Evolutionary conservation across 2,888 invertebrate species (phyloP).

Genomic region (Dryobota labecula): DNA sequence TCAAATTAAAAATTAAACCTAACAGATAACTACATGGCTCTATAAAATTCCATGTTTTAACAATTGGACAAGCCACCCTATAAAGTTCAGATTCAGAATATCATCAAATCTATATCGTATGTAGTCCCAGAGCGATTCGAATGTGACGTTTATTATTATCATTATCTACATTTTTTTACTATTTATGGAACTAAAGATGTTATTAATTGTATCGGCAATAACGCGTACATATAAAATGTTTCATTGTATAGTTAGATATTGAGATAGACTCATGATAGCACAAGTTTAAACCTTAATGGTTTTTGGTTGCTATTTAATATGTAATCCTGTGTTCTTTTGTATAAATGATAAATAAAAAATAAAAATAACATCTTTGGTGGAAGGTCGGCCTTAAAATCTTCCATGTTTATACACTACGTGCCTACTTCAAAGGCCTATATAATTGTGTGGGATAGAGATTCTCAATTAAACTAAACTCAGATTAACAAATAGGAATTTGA

Average conservation of each 20-base stretch:
- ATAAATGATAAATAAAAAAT: too few species aligned
- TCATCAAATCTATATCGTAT: not conserved
- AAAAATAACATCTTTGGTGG: not conserved
- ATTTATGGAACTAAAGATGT: too few species aligned
- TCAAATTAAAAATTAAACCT: not conserved
- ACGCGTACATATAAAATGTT: too few species aligned
- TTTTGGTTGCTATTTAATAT: too few species aligned
- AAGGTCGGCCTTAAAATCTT: not conserved
- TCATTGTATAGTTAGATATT: too few species aligned
- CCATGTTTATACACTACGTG: conserved; percentile 29
- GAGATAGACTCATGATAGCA: too few species aligned
- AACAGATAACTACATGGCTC: not conserved
- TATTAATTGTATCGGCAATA: too few species aligned
- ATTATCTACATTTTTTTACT: too few species aligned
- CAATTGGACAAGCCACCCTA: not conserved
- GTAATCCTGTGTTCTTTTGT: too few species aligned
- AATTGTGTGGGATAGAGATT: conserved; percentile 53
- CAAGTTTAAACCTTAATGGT: too few species aligned
- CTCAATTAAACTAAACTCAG: conserved; percentile 63
- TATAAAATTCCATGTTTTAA: too few species aligned
- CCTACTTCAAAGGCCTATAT: conserved; percentile 50
- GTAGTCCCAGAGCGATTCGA: not conserved
- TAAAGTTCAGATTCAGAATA: not conserved
- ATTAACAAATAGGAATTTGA: conserved; percentile 59
- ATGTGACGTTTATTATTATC: not conserved